phyloP scores from a whole-genome alignment of 2,888 invertebrate genomes.

The Apoderus coryli region DNA sequence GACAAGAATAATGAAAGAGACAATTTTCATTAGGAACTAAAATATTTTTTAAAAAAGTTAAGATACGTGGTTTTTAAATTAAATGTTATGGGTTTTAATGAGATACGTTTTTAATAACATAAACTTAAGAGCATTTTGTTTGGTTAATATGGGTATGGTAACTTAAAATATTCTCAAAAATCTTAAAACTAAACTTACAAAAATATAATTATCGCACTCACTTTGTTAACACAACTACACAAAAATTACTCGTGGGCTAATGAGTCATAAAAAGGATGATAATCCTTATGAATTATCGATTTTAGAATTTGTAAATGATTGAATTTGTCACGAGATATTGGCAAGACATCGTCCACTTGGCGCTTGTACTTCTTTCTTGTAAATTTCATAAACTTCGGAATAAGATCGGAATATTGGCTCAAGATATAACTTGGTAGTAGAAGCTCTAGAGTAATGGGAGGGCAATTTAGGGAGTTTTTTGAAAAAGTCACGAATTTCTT shows the following conservation, averaged over 20 bases:
- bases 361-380: constrained; percentile 6
- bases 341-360: constrained; percentile 7
- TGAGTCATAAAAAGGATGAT: constrained; percentile 10
- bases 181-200: constrained; percentile 5
- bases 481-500: constrained; percentile 10
- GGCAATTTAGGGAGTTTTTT: constrained; percentile 12
- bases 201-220: constrained; percentile 1
- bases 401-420: constrained; percentile 12
- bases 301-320: constrained; percentile 10
- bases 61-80: constrained; percentile 7
- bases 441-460: constrained; percentile 14
- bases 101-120: constrained; percentile 7
- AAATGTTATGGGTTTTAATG: constrained; percentile 5
- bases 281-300: constrained; percentile 9
- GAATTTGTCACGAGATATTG: constrained; percentile 9
- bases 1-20: constrained; percentile 1
- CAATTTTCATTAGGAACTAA: constrained; percentile 2
- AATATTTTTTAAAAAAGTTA: constrained; percentile 7
- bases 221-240: constrained; percentile 7
- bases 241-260: constrained; percentile 8
- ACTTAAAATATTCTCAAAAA: neutral
- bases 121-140: constrained; percentile 1
- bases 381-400: constrained; percentile 10
- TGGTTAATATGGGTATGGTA: constrained; percentile 3
- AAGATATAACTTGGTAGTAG: constrained; percentile 14